Evolutionary conservation across 2,888 invertebrate species (phyloP).

Genomic region (Caenorhabditis uteleia): DNA sequence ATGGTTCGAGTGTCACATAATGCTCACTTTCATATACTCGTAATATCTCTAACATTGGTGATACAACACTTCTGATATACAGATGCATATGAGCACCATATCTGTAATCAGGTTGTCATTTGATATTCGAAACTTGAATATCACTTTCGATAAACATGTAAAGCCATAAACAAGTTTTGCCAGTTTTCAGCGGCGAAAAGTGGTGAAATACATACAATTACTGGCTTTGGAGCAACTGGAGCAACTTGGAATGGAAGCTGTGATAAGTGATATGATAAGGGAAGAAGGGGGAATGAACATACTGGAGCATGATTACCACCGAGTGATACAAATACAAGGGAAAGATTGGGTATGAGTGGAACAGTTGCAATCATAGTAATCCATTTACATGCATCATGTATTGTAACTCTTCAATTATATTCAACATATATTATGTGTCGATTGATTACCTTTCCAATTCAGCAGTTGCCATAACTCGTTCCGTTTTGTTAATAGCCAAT

Average conservation of each 20-base stretch:
- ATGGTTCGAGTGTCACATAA: conserved; percentile 40
- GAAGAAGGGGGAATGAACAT: conserved; percentile 1
- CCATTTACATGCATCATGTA: conserved; percentile 46
- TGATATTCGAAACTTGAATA: neutral
- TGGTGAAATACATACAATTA: conserved; percentile 50
- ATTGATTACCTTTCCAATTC: conserved; percentile 19
- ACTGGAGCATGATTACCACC: conserved; percentile 27
- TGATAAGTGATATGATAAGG: neutral
- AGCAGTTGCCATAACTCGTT: conserved; percentile 5
- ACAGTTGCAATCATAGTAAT: conserved; percentile 30
- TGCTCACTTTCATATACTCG: conserved; percentile 37
- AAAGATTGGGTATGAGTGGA: conserved; percentile 16
- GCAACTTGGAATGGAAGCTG: conserved; percentile 46
- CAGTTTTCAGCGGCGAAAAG: conserved; percentile 49
- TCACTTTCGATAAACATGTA: conserved; percentile 41
- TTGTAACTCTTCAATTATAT: conserved; percentile 32
- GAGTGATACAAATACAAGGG: conserved; percentile 13
- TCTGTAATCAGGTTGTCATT: neutral
- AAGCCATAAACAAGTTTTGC: conserved; percentile 39
- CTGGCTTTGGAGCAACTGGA: conserved; percentile 10
- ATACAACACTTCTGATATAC: conserved; percentile 46
- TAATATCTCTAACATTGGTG: conserved; percentile 41
- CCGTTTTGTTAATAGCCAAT: conserved; percentile 12
- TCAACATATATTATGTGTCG: neutral
- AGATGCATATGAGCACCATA: conserved; percentile 47